Conservation (phyloP, 2,797 vertebrate genomes). For the Mico argentatus region DNA sequence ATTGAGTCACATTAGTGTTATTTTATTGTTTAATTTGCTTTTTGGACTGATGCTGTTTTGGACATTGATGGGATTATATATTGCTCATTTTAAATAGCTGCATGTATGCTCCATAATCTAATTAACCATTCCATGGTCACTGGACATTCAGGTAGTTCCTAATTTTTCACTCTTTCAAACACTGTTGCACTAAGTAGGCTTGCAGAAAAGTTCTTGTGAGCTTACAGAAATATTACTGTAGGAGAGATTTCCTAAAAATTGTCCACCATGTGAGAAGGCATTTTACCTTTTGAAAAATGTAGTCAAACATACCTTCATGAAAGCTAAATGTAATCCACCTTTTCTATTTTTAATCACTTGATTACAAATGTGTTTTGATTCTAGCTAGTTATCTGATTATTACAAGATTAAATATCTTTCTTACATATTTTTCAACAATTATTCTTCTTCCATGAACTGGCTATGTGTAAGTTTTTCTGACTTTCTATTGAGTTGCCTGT, state of each 20-base stretch:
- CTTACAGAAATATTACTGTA: not conserved
- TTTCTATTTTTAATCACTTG: not conserved
- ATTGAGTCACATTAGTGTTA: not conserved
- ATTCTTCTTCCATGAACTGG: not conserved
- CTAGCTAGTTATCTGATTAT: not conserved
- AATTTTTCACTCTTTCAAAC: not conserved
- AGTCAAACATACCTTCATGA: not conserved
- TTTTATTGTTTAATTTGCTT: not conserved
- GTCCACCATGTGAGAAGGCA: not conserved
- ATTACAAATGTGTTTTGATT: not conserved
- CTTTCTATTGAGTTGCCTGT: not conserved
- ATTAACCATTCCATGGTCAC: not conserved
- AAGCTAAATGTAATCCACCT: not conserved
- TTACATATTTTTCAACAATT: not conserved
- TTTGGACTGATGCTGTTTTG: not conserved
- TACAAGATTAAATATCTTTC: not conserved
- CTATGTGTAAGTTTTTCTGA: not conserved
- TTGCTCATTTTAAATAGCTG: not conserved
- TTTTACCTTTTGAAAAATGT: not conserved
- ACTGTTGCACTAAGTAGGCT: not conserved
- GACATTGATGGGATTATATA: not conserved
- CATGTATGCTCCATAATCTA: not conserved
- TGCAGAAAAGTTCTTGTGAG: not conserved
- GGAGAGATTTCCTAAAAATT: not conserved
- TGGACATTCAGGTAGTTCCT: not conserved